phyloP scores from a whole-genome alignment of 2,888 invertebrate genomes.

The Celastrina argiolus region DNA sequence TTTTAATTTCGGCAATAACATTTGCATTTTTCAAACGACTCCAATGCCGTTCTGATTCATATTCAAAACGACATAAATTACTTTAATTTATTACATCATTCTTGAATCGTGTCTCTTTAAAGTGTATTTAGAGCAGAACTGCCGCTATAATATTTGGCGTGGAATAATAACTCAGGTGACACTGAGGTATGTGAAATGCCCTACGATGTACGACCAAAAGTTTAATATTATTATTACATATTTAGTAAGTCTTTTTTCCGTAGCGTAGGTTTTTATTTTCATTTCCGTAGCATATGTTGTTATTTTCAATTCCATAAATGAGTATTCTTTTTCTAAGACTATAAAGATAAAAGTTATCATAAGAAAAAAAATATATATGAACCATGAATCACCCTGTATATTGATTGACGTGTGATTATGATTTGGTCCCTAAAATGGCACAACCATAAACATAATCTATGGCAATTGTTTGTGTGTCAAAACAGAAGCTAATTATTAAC shows the following conservation, averaged over 20 bases:
- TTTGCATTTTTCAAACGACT: conserved; percentile 61
- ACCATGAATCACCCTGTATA: too few species aligned
- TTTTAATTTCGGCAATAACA: conserved; percentile 49
- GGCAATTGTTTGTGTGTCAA: background rate
- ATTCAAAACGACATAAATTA: conserved; percentile 48
- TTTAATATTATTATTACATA: too few species aligned
- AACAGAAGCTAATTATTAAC: background rate
- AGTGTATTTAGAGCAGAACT: conserved; percentile 44
- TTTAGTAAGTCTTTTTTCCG: too few species aligned
- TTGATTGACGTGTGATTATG: background rate
- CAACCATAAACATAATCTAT: background rate
- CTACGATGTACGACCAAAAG: too few species aligned
- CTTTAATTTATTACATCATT: conserved; percentile 62
- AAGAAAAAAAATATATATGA: too few species aligned
- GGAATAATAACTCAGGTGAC: background rate
- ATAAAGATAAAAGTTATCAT: too few species aligned
- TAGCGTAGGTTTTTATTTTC: too few species aligned
- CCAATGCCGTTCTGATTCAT: conserved; percentile 57
- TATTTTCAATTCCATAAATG: too few species aligned
- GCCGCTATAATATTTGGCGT: background rate
- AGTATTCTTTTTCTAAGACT: too few species aligned
- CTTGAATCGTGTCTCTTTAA: conserved; percentile 58
- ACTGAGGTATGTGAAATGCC: background rate
- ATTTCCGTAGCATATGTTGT: too few species aligned
- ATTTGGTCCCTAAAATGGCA: background rate